Conservation (phyloP, 2,888 invertebrate species). For the Oegoconia quadripuncta region DNA sequence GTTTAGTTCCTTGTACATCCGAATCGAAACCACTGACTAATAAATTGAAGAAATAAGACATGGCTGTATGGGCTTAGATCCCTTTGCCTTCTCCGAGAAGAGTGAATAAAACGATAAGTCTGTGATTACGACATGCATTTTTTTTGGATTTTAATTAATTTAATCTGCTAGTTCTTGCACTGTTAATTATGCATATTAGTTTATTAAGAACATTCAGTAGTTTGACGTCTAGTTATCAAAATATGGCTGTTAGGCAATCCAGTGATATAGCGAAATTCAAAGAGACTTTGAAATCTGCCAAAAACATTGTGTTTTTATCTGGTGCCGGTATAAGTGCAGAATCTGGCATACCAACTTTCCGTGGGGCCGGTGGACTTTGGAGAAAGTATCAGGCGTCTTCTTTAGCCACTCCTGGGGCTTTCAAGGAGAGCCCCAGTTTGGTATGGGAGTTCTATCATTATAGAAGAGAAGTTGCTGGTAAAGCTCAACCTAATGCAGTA, state of each 20-base stretch:
- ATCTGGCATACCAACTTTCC: constrained; percentile 92
- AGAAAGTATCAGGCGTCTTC: constrained; percentile 84
- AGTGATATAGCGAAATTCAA: constrained; percentile 75
- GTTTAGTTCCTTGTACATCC: too few species aligned
- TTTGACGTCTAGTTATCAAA: constrained; percentile 15
- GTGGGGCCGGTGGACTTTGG: constrained; percentile 91
- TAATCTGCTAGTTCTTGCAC: background rate
- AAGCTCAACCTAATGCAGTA: constrained; percentile 85
- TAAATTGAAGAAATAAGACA: too few species aligned
- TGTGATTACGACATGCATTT: too few species aligned
- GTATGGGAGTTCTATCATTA: constrained; percentile 97
- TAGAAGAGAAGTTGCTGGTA: constrained; percentile 86
- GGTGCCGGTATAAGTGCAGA: constrained; percentile 91
- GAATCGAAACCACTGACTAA: too few species aligned
- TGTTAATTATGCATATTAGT: constrained; percentile 34
- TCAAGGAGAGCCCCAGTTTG: constrained; percentile 84
- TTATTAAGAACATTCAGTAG: constrained; percentile 29
- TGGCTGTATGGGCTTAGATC: too few species aligned
- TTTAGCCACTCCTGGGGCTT: constrained; percentile 85
- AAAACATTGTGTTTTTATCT: constrained; percentile 83
- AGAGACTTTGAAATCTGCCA: constrained; percentile 77
- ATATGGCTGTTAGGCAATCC: constrained; percentile 44
- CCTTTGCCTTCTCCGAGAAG: too few species aligned
- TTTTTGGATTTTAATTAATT: background rate
- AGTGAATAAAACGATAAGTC: too few species aligned